Evolutionary conservation across 2,888 invertebrate species (phyloP).

Genomic region (Poecilus cupreus): DNA sequence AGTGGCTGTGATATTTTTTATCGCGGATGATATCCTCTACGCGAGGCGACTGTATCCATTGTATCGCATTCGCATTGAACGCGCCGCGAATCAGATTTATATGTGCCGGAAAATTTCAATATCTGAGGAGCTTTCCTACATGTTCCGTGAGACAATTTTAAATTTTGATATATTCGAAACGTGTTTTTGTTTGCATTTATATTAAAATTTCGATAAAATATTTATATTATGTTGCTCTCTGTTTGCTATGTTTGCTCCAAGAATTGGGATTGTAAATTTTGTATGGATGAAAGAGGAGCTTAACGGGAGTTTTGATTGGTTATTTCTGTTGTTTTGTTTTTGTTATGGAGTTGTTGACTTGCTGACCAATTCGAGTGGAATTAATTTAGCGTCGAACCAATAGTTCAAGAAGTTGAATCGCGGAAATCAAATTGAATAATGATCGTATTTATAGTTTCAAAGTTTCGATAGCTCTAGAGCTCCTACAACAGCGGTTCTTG

Average conservation of each 20-base stretch:
- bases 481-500: too few species aligned
- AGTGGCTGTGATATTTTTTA: slow-evolving; percentile 40
- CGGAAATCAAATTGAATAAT: neutral
- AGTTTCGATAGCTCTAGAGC: neutral
- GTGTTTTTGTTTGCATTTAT: slow-evolving; percentile 58
- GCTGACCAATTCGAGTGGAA: neutral
- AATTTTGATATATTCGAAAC: slow-evolving; percentile 54
- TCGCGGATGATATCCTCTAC: slow-evolving; percentile 15
- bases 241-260: neutral
- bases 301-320: slow-evolving; percentile 31
- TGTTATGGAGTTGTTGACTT: neutral
- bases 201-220: slow-evolving; percentile 56
- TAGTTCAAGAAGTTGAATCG: neutral
- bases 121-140: slow-evolving; percentile 48
- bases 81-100: slow-evolving; percentile 50
- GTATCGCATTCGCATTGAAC: slow-evolving; percentile 41
- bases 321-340: slow-evolving; percentile 15
- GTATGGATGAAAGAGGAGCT: slow-evolving; percentile 3
- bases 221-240: slow-evolving; percentile 16
- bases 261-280: neutral
- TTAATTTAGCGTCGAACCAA: neutral
- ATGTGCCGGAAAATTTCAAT: slow-evolving; percentile 56
- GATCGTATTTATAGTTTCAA: slow-evolving; percentile 4
- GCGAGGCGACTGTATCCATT: neutral
- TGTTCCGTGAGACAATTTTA: slow-evolving; percentile 54